Base-by-base conservation (phyloP, 2,888 invertebrate species). In the Linhomoeus sp. region DNA sequence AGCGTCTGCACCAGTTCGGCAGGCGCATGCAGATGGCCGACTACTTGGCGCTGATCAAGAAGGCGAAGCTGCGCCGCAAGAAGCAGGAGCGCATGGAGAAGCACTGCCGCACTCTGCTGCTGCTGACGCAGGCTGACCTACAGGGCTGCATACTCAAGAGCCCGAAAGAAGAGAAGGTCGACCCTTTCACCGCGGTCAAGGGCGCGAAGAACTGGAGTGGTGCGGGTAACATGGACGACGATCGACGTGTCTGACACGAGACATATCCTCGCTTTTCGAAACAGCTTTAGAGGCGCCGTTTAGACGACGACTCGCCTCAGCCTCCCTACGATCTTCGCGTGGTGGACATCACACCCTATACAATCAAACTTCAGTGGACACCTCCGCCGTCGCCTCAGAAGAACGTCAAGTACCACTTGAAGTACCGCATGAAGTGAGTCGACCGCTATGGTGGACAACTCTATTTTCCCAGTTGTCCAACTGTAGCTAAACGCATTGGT, bases 291-390 rank as follows among this genome's bases (percentile, higher is more conserved):
- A n/a, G n/a, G n/a, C n/a, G n/a, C n/a, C n/a, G n/a, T n/a, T n/a
- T n/a, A n/a, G n/a, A n/a, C n/a, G n/a, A n/a, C n/a, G n/a, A n/a
- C n/a, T 41, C 45, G 12, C 50, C 50, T n/a, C 2, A 12, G 7
- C 3, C 45, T n/a, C 48, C 47, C 14, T n/a, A 14, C 7, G 20
- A 49, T 22, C 29, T 50, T 9, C 23, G 45, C 2, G 46, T 49
- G 35, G 33, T 25, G 14, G 35, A 40, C 15, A 29, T 50, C 15
- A 45, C 41, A 2, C 49, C 50, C 2, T 49, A 50, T 38, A 39
- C 49, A 3, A 46, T 50, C 15, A 25, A 25, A n/a, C 26, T 50
- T 17, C 23, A 20, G 15, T 50, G 50, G 50, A 24, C 36, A 7
- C 41, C 41, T 17, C 44, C 46, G 2, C 35, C 12, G 9, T 17